Evolutionary conservation across 2,797 vertebrate species (phyloP), one percentile per base, ranked within the genome.

Genomic region (Gephyroberyx darwinii): DNA sequence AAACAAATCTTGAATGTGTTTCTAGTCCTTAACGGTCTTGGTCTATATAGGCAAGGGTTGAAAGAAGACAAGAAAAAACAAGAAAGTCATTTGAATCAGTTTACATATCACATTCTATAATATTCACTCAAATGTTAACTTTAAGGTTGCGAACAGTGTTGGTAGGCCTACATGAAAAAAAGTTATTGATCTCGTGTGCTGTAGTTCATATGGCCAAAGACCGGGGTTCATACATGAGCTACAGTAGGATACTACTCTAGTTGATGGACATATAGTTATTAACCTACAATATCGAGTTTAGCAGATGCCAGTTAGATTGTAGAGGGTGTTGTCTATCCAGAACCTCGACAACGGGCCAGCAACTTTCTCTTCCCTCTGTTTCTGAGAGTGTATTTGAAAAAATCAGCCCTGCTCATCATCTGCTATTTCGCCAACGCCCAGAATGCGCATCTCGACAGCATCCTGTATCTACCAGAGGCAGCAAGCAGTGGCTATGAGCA

Each of bases 231-330:
- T 69, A 82, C 16, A 64, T 52, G 45, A 52, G 53, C 41, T 51
- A 37, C 37, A 72, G 51, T 69, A 26, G 26, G 26, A 51, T 78
- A 78, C 77, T 74, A 61, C 57, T 68, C 56, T 61, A 66, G 55
- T 85, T 86, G 88, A 88, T 90, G 83, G 84, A 12, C 54, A 74
- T 77, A 83, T 82, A 87, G 82, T 90, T 86, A 88, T 87, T 76
- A 84, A 70, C 86, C 86, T 82, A 89, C 85, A 83, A 75, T 85
- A 74, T 78, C 81, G 82, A 80, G 80, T 90, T 43, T 85, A 91
- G 90, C 90, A 91, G 89, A 91, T 91, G 72, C 74, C 87, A 91
- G 88, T 91, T 90, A 90, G 75, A 82, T 69, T 69, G 78, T 58
- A 73, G 52, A 35, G 26, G 48, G 60, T 68, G 17, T 65, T 86